Conservation (phyloP, 92 coral and sea anemone species). For the Meandrina meandrites region DNA sequence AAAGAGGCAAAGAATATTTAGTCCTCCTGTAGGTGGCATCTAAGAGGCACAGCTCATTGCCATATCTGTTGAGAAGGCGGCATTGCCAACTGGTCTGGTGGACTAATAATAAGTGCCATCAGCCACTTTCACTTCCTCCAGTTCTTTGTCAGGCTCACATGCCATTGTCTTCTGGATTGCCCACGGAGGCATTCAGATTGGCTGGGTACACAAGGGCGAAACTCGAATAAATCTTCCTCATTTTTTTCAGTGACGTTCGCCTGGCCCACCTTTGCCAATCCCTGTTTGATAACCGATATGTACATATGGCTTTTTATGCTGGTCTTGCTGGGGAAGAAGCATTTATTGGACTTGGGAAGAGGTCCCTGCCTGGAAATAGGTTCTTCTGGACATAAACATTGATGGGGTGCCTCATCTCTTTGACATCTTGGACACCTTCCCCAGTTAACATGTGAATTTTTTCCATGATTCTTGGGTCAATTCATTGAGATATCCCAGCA, state of each 20-base stretch:
- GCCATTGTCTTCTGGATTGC: constrained; percentile 19
- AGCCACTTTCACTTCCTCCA: constrained; percentile 25
- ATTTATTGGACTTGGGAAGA: too few species aligned
- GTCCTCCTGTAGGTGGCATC: constrained; percentile 74
- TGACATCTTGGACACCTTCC: constrained; percentile 38
- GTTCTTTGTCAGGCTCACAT: too few species aligned
- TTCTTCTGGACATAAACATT: constrained; percentile 36
- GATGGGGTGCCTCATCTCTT: constrained; percentile 46
- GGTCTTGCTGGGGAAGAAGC: too few species aligned
- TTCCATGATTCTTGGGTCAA: constrained; percentile 48
- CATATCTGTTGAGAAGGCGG: constrained; percentile 49
- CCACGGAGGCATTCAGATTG: background rate
- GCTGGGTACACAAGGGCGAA: constrained; percentile 35
- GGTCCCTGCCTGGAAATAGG: constrained; percentile 34
- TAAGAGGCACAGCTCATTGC: constrained; percentile 61
- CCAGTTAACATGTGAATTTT: constrained; percentile 47
- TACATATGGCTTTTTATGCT: constrained; percentile 56
- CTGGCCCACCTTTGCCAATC: constrained; percentile 37
- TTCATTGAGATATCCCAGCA: constrained; percentile 62
- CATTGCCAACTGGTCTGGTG: constrained; percentile 55
- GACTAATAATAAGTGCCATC: constrained; percentile 42
- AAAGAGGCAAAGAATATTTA: constrained; percentile 60
- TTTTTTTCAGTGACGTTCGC: constrained; percentile 27
- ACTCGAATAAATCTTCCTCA: constrained; percentile 30
- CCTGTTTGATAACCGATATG: constrained; percentile 41